Base-by-base conservation (phyloP, 1,140 invertebrate species). In the Linepithema humile region DNA sequence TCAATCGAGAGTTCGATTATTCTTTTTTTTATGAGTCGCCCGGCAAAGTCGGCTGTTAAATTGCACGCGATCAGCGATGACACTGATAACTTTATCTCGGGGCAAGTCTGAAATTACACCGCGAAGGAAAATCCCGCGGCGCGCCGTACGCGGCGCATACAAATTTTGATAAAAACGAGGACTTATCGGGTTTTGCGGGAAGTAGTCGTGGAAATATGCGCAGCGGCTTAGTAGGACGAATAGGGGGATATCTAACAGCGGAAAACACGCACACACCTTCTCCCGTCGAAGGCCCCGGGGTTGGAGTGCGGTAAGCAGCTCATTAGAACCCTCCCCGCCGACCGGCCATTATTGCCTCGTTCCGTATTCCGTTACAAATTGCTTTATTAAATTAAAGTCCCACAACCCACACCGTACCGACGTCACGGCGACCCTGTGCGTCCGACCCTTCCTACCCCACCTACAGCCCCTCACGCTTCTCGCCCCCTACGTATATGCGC, bases 321-420 rank as follows among this genome's bases (percentile, higher is more conserved):
- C 93, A 93, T 94, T 94, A 94, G 92, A 93, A 93, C 93, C 93
- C 93, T 94, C 92, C 90, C 92, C 91, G 90, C 92, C 91, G 89
- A 92, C 92, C 91, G 92, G 92, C 93, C 92, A 94, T 94, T 94
- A 94, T 93, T 94, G 93, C 93, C 93, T 94, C 93, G 93, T 94
- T 93, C 92, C 90, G 92, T 94, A 94, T 94, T 94, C 91, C 92
- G 93, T 94, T 94, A 93, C 92, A 93, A 93, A 93, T 93, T 93
- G 92, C 92, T 93, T 93, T 93, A 93, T 92, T 92, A 92, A 92
- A 92, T 92, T 92, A 92, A 92, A 92, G 91, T 92, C 91, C 92
- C 92, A 89, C 91, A 91, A 90, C 90, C 90, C 91, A 91, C 90
- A 90, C 83, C 82, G 85, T 87, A 80, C 45, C 75, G 75, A 15